Evolutionary conservation across 2,888 invertebrate species (phyloP).

Genomic region (Myopa tessellatipennis): DNA sequence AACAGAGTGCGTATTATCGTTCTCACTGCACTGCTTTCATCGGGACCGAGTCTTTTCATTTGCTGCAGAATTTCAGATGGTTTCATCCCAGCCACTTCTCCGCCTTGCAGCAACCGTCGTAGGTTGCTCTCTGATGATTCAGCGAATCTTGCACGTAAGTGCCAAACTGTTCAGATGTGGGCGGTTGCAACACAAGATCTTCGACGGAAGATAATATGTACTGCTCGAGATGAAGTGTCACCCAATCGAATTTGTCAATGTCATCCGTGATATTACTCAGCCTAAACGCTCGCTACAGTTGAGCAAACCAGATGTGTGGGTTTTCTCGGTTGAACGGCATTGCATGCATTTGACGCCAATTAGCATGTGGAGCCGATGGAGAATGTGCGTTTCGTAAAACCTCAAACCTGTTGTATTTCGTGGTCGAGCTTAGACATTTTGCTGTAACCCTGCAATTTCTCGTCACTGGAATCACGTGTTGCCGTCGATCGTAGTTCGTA

Average conservation of each 20-base stretch:
- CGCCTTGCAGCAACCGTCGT: too few species aligned
- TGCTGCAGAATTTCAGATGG: too few species aligned
- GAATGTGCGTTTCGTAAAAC: too few species aligned
- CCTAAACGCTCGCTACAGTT: slow-evolving; percentile 37
- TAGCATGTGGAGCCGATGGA: too few species aligned
- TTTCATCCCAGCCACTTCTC: too few species aligned
- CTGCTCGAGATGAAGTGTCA: not conserved
- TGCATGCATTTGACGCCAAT: not conserved
- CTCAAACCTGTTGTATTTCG: too few species aligned
- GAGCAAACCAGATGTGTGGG: slow-evolving; percentile 37
- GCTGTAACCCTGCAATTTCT: not conserved
- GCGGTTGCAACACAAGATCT: slow-evolving; percentile 39
- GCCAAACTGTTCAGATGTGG: slow-evolving; percentile 23
- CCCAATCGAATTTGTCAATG: slow-evolving; percentile 23
- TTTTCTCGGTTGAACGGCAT: slow-evolving; percentile 26
- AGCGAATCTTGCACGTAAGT: slow-evolving; percentile 38
- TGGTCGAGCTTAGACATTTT: not conserved
- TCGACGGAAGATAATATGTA: slow-evolving; percentile 30
- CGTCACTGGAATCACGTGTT: not conserved
- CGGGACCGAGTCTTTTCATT: too few species aligned
- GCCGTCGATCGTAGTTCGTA: not conserved
- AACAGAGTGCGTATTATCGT: too few species aligned
- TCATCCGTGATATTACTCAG: slow-evolving; percentile 23
- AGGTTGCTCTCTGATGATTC: too few species aligned
- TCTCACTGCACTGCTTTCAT: too few species aligned